A percentile compares a stretch with the other conserved stretches of the same genome.
Conservation (phyloP, 2,113 vertebrate species). For the Megaptera novaeangliae region DNA sequence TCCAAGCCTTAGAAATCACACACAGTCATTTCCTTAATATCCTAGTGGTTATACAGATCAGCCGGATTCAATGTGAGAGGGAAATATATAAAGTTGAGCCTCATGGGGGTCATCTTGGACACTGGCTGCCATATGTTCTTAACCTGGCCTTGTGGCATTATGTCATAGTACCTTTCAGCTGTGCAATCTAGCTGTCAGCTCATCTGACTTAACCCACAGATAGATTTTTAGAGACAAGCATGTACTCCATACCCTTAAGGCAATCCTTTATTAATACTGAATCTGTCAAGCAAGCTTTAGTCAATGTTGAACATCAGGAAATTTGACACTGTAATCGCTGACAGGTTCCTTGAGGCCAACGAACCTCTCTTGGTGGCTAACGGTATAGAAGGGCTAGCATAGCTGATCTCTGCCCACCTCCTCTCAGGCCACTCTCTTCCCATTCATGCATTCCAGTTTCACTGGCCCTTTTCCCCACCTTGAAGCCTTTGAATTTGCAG, state of each 20-base stretch:
- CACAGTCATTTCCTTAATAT: background rate
- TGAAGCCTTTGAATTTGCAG: background rate
- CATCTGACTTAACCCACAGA: background rate
- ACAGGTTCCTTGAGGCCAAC: background rate
- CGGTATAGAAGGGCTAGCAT: background rate
- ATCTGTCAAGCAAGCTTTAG: constrained; percentile 29
- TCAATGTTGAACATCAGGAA: background rate
- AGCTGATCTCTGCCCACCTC: background rate
- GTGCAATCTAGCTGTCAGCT: background rate
- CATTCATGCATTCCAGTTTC: background rate
- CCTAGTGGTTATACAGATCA: background rate
- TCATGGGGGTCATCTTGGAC: background rate
- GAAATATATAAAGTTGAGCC: background rate
- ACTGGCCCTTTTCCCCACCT: background rate
- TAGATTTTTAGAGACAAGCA: constrained; percentile 45
- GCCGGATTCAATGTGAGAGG: background rate
- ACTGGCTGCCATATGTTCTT: background rate
- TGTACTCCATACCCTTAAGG: background rate
- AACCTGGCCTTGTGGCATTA: background rate
- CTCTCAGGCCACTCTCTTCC: background rate
- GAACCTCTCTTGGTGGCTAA: background rate
- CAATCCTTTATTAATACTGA: constrained; percentile 37
- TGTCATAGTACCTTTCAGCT: background rate
- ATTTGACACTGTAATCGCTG: background rate
- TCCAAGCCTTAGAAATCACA: background rate